phyloP scores from a whole-genome alignment of 2,113 vertebrate genomes.

The Mus pahari region DNA sequence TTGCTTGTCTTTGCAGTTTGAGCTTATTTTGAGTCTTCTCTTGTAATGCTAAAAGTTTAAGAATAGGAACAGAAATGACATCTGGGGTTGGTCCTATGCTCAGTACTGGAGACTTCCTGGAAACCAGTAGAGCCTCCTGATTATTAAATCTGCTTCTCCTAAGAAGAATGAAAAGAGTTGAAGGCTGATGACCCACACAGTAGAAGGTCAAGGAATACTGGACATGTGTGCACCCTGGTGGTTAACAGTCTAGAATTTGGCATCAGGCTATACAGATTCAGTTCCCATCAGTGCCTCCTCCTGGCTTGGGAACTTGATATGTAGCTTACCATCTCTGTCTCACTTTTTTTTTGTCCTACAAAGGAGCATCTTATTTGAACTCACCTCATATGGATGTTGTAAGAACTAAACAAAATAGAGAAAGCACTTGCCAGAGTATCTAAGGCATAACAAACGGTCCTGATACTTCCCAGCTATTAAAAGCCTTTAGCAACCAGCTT shows the following conservation, averaged over 20 bases:
- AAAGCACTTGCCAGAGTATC: slow-evolving; percentile 15
- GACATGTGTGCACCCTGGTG: background rate
- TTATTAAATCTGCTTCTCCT: slow-evolving; percentile 11
- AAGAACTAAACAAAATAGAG: slow-evolving; percentile 34
- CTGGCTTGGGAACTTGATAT: background rate
- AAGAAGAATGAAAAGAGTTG: background rate
- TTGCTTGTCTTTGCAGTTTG: background rate
- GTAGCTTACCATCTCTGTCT: slow-evolving; percentile 5
- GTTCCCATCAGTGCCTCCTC: background rate
- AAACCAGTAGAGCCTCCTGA: background rate
- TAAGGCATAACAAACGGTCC: background rate
- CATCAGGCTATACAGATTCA: background rate
- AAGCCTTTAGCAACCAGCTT: background rate
- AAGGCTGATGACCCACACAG: background rate
- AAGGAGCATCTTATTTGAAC: background rate
- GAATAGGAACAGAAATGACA: background rate
- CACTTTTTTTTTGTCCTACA: background rate
- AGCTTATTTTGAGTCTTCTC: slow-evolving; percentile 1
- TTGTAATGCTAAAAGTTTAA: background rate
- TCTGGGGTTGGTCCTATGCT: background rate
- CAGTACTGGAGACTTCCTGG: background rate
- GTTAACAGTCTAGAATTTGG: background rate
- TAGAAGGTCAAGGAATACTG: background rate
- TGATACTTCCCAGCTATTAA: background rate
- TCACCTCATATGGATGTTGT: background rate